phyloP scores from a whole-genome alignment of 2,888 invertebrate species.

The Leptopilina syphax region DNA sequence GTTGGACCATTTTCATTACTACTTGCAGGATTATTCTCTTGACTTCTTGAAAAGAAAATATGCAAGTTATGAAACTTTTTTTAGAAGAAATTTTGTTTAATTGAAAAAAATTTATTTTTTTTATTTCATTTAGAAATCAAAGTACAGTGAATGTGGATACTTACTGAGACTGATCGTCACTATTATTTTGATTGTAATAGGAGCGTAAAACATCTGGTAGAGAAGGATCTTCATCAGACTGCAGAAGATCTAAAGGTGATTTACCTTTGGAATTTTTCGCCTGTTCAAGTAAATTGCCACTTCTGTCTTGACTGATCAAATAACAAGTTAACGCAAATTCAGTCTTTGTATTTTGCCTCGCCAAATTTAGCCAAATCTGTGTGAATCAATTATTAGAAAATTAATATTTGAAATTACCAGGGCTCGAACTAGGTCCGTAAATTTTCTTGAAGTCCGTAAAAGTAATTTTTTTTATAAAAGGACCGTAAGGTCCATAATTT shows the following conservation, averaged over 20 bases:
- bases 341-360: slow-evolving; percentile 66
- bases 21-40: slow-evolving; percentile 54
- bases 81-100: not conserved
- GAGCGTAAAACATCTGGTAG: slow-evolving; percentile 78
- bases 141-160: not conserved
- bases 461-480: too few relatives aligned
- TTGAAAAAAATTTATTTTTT: not conserved
- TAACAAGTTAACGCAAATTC: slow-evolving; percentile 85
- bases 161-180: slow-evolving; percentile 60
- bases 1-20: slow-evolving; percentile 49
- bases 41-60: slow-evolving; percentile 47
- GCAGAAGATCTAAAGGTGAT: slow-evolving; percentile 84
- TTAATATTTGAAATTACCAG: not conserved
- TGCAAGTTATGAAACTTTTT: not conserved
- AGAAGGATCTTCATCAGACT: slow-evolving; percentile 75
- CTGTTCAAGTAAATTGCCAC: slow-evolving; percentile 64
- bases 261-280: slow-evolving; percentile 83
- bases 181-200: slow-evolving; percentile 73
- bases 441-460: too few relatives aligned
- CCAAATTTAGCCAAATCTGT: slow-evolving; percentile 76
- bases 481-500: too few relatives aligned
- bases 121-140: not conserved
- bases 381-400: slow-evolving; percentile 8
- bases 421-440: too few relatives aligned
- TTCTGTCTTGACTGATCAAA: slow-evolving; percentile 78